Evolutionary conservation across 2,113 vertebrate genomes (phyloP).

Genomic region (Melanostigma gelatinosum): DNA sequence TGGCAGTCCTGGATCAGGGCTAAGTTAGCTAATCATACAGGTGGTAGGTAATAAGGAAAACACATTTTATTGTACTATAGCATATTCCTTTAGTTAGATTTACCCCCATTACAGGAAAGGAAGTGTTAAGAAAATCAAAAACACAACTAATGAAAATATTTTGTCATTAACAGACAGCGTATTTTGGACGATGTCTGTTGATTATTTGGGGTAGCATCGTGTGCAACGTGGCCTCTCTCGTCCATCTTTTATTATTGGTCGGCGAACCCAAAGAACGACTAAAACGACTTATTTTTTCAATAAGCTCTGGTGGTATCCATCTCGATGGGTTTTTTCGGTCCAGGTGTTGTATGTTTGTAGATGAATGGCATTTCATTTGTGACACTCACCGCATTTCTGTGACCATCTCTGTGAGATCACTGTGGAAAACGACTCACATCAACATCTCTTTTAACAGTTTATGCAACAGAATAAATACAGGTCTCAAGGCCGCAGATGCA

Average conservation of each 20-base stretch:
- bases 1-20: not conserved
- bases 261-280: no score
- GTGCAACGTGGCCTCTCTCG: not conserved
- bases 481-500: constrained; percentile 30
- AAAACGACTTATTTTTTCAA: not conserved
- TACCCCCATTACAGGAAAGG: no score
- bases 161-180: not conserved
- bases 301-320: not conserved
- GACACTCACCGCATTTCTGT: not conserved
- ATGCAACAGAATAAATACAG: constrained; percentile 42
- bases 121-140: no score
- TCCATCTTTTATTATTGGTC: not conserved
- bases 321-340: not conserved
- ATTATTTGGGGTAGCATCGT: not conserved
- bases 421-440: constrained; percentile 11
- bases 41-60: no score
- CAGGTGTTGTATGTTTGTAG: not conserved
- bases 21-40: not conserved
- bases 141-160: no score
- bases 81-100: no score
- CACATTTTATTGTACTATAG: no score
- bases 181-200: not conserved
- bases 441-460: constrained; percentile 32
- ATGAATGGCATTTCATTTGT: not conserved
- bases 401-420: not conserved